Evolutionary conservation across 2,888 invertebrate species (phyloP).

Genomic region (Cactoblastis cactorum): DNA sequence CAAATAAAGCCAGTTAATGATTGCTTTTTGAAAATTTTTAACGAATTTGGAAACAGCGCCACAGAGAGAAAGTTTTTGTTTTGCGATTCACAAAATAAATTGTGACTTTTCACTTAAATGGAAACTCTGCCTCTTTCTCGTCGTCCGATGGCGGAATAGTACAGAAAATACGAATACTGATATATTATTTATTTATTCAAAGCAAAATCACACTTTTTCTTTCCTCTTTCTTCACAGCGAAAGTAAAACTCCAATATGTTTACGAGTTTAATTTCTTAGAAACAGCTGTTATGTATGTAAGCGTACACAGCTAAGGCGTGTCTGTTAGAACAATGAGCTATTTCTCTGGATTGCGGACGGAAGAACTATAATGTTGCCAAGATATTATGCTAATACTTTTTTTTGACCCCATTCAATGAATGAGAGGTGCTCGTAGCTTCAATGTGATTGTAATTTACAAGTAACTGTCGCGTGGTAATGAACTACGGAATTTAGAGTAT

Average conservation of each 20-base stretch:
- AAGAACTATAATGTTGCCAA: conserved; percentile 23
- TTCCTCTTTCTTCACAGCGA: background rate
- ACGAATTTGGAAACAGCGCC: no score
- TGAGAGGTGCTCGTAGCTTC: background rate
- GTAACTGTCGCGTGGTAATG: no score
- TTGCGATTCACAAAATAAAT: no score
- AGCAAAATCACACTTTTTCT: background rate
- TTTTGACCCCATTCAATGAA: background rate
- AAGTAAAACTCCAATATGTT: background rate
- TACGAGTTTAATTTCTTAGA: background rate
- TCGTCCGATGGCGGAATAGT: no score
- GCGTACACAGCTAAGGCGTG: conserved; percentile 24
- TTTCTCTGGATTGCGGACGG: conserved; percentile 31
- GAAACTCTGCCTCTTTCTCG: no score
- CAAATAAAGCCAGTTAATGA: no score
- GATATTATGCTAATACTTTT: conserved; percentile 20
- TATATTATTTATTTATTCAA: background rate
- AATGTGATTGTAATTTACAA: background rate
- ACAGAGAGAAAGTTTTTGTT: no score
- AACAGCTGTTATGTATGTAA: background rate
- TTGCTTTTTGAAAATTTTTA: no score
- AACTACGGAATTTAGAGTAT: no score
- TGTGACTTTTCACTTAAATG: no score
- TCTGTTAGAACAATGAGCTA: conserved; percentile 29
- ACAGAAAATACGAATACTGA: no score